These are phyloP conservation scores for Hylaeus volcanicus DNA, from an alignment of 1,140 invertebrate genomes.

Conservation along the genomic window DNA sequence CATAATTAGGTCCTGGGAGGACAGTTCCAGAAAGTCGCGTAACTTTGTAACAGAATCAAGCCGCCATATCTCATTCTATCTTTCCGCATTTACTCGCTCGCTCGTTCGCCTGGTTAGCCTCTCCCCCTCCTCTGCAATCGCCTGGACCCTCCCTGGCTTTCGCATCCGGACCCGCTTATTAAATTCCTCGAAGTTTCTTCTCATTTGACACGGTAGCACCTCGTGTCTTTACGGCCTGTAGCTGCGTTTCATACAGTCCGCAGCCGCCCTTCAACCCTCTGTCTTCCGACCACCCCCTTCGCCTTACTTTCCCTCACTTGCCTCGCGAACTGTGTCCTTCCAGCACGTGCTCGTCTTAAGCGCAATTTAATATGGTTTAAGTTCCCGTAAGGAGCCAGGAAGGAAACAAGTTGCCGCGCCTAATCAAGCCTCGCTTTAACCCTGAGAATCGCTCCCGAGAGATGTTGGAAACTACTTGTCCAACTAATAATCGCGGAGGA, in stretches of 20 bases:
- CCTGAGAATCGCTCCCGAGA: slow-evolving; percentile 49
- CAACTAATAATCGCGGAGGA: slow-evolving; percentile 77
- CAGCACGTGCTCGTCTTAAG: slow-evolving; percentile 74
- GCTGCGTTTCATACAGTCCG: slow-evolving; percentile 42
- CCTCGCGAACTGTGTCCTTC: slow-evolving; percentile 57
- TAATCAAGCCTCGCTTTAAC: slow-evolving; percentile 77
- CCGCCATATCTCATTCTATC: slow-evolving; percentile 33
- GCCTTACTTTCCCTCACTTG: neutral
- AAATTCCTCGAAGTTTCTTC: slow-evolving; percentile 68
- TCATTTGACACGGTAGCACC: slow-evolving; percentile 42
- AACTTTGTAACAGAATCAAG: slow-evolving; percentile 44
- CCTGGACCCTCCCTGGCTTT: slow-evolving; percentile 3
- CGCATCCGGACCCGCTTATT: slow-evolving; percentile 58
- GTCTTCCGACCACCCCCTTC: neutral
- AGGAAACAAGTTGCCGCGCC: slow-evolving; percentile 73
- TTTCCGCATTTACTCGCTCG: neutral
- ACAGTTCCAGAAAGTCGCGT: slow-evolving; percentile 35
- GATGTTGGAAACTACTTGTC: slow-evolving; percentile 74
- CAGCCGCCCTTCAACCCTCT: neutral
- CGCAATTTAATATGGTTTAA: slow-evolving; percentile 79
- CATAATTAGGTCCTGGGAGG: slow-evolving; percentile 54
- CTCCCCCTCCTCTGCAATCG: slow-evolving; percentile 2
- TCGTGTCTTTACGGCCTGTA: slow-evolving; percentile 38
- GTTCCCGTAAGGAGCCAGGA: slow-evolving; percentile 67
- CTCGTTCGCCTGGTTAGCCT: slow-evolving; percentile 3